A percentile compares a stretch with the other conserved stretches of the same genome.
These are phyloP conservation scores for Morpho helenor DNA, from an alignment of 2,888 invertebrate species.

Conservation along the genomic window DNA sequence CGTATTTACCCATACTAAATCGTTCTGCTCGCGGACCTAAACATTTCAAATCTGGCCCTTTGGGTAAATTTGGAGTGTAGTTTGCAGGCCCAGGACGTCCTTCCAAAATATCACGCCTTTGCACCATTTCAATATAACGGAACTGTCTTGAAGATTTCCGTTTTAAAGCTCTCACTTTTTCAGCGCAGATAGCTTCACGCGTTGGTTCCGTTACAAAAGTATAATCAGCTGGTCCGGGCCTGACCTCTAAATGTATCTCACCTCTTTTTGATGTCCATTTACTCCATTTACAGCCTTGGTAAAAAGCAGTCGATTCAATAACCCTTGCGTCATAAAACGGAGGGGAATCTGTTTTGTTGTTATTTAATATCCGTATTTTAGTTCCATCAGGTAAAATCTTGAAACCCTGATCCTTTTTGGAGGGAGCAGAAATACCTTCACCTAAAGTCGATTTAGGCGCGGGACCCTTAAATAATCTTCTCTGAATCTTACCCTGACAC, in stretches of 20 bases:
- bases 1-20: conserved; percentile 35
- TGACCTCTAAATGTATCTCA: conserved; percentile 26
- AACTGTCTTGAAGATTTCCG: conserved; percentile 53
- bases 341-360: conserved; percentile 34
- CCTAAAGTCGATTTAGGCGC: conserved; percentile 34
- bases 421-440: conserved; percentile 40
- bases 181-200: conserved; percentile 41
- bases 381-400: conserved; percentile 34
- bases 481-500: conserved; percentile 48
- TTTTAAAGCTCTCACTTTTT: conserved; percentile 45
- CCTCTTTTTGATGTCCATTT: conserved; percentile 43
- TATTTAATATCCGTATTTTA: conserved; percentile 30
- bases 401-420: conserved; percentile 42
- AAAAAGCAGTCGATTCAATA: conserved; percentile 50
- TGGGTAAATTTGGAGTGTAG: conserved; percentile 47
- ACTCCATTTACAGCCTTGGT: conserved; percentile 69
- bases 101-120: conserved; percentile 46
- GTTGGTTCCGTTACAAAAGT: conserved; percentile 34
- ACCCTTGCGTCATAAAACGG: conserved; percentile 52
- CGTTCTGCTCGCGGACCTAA: conserved; percentile 49
- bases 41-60: conserved; percentile 36
- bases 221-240: conserved; percentile 61
- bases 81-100: conserved; percentile 51
- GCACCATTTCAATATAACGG: conserved; percentile 57
- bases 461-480: conserved; percentile 48